A percentile compares a stretch with the other conserved stretches of the same genome.
These are phyloP conservation scores for Pammene aurita DNA, from an alignment of 2,888 invertebrate species.

Conservation along the genomic window DNA sequence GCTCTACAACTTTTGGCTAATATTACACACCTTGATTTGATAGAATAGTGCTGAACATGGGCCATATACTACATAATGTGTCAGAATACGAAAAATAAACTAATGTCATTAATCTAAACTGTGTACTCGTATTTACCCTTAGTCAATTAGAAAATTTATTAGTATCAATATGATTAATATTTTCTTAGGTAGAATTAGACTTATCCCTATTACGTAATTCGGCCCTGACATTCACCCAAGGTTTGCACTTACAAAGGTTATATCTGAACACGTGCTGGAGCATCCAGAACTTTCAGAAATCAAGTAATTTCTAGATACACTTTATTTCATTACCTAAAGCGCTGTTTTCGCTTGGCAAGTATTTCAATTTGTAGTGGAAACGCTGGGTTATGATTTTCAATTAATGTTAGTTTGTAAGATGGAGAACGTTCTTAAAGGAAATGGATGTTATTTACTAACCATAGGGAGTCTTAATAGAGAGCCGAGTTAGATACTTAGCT, in stretches of 20 bases:
- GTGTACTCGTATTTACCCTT: no score
- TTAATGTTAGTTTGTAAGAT: conserved; percentile 38
- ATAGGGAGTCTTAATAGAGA: conserved; percentile 17
- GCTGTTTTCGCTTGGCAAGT: conserved; percentile 9
- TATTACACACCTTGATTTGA: no score
- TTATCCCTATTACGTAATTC: conserved; percentile 46
- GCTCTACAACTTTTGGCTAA: no score
- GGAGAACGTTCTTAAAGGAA: conserved; percentile 21
- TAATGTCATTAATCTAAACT: no score
- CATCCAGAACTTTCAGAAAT: conserved; percentile 10
- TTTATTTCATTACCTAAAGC: conserved; percentile 1
- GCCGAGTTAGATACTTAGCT: background rate
- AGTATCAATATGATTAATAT: no score
- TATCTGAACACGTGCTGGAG: conserved; percentile 51
- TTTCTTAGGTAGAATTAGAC: conserved; percentile 45
- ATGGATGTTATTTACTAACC: conserved; percentile 28
- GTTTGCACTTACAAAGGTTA: conserved; percentile 60
- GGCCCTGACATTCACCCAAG: conserved; percentile 77
- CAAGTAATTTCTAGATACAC: conserved; percentile 5
- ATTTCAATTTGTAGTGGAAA: conserved; percentile 11
- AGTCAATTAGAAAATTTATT: no score
- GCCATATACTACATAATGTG: no score
- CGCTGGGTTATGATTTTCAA: conserved; percentile 36
- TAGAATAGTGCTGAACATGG: no score
- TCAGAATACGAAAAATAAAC: no score